A percentile compares a stretch with the other conserved stretches of the same genome.
These are phyloP conservation scores for Meghimatium bilineatum DNA, from an alignment of 2,888 invertebrate species.

Conservation along the genomic window DNA sequence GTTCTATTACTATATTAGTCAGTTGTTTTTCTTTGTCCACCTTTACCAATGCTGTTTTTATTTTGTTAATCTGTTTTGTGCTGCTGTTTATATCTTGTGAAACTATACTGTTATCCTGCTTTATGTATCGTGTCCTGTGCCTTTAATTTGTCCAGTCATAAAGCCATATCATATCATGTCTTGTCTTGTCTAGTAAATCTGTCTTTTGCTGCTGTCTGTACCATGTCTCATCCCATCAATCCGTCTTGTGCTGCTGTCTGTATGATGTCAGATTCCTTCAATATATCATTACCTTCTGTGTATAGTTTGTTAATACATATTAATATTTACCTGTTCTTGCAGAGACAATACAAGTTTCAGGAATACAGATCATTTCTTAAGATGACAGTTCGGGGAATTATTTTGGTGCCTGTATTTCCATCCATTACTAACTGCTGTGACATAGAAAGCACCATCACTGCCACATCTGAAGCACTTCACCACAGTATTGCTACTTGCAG, in stretches of 20 bases:
- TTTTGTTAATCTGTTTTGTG: too few species aligned
- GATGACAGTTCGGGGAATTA: conserved; percentile 13
- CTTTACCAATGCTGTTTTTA: too few species aligned
- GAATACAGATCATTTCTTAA: conserved; percentile 36
- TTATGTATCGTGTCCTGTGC: too few species aligned
- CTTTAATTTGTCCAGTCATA: neutral
- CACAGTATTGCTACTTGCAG: too few species aligned
- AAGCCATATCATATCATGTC: neutral
- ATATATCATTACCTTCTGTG: neutral
- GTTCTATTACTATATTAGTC: too few species aligned
- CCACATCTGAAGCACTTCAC: too few species aligned
- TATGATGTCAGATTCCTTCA: neutral
- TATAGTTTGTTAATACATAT: neutral
- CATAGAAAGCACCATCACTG: neutral
- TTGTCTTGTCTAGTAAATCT: too few species aligned
- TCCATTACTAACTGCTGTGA: conserved; percentile 3
- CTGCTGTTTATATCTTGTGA: too few species aligned
- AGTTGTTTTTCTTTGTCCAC: too few species aligned
- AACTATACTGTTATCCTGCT: too few species aligned
- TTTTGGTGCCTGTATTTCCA: neutral
- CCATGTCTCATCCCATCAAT: neutral
- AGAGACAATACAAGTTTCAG: conserved; percentile 43
- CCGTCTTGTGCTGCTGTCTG: neutral
- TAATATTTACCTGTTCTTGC: neutral
- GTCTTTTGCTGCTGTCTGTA: neutral